Evolutionary conservation across 2,888 invertebrate species (phyloP).

Genomic region (Heteromyza rotundicornis): DNA sequence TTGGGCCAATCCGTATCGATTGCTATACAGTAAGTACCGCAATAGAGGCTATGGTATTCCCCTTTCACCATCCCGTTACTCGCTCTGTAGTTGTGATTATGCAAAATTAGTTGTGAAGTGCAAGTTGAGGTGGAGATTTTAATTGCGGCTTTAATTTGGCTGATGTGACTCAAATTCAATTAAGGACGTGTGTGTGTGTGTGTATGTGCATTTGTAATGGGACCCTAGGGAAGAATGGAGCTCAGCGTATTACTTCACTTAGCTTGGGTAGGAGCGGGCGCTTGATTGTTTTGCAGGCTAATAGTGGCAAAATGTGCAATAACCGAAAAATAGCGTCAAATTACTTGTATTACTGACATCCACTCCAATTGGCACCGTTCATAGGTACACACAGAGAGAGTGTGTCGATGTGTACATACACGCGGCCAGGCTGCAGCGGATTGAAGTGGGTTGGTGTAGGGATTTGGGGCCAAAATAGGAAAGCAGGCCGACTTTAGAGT

Average conservation of each 20-base stretch:
- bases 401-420: background rate
- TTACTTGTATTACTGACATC: background rate
- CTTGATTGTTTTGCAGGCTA: no score
- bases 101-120: background rate
- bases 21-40: background rate
- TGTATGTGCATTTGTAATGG: no score
- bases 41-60: background rate
- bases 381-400: background rate
- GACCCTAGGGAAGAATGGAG: no score
- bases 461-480: no score
- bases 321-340: background rate
- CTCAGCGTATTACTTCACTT: no score
- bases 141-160: background rate
- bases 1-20: background rate
- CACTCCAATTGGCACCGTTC: background rate
- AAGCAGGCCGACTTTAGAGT: no score
- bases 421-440: background rate
- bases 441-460: background rate
- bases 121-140: background rate
- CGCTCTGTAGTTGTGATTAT: background rate
- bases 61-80: background rate
- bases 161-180: background rate
- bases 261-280: no score
- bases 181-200: no score
- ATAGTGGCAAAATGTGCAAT: background rate